Conservation (phyloP, 2,113 vertebrate genomes). For the Tachycineta bicolor region DNA sequence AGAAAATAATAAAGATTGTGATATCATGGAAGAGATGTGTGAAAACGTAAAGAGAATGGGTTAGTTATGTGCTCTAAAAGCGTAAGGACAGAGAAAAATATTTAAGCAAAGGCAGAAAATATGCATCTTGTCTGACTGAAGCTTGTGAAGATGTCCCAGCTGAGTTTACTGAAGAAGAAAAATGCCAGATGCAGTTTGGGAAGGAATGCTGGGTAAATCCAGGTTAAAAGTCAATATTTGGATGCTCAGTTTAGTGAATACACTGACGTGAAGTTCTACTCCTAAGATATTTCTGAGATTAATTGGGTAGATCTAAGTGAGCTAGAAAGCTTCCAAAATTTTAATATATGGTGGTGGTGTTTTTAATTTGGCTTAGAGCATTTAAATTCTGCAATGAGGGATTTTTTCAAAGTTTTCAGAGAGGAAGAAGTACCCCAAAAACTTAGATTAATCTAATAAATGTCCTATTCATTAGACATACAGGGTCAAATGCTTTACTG, state of each 20-base stretch:
- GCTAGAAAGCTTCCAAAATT: conserved; percentile 2
- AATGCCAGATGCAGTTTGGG: neutral
- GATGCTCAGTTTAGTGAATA: neutral
- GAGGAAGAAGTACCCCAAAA: neutral
- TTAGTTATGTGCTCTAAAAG: neutral
- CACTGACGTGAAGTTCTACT: neutral
- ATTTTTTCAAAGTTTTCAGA: conserved; percentile 24
- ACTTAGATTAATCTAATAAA: neutral
- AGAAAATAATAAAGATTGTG: neutral
- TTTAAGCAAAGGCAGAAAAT: neutral
- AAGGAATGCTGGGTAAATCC: neutral
- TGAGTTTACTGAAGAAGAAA: neutral
- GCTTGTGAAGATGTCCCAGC: neutral
- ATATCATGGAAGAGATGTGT: neutral
- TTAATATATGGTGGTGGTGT: too few relatives aligned
- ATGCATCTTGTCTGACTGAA: neutral
- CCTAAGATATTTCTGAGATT: conserved; percentile 21
- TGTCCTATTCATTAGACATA: neutral
- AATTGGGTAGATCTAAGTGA: neutral
- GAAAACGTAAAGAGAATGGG: neutral
- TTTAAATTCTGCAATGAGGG: conserved; percentile 21
- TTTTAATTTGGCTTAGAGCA: neutral
- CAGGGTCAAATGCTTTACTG: neutral
- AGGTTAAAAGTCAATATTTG: neutral
- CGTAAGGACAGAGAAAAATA: neutral